phyloP scores from a whole-genome alignment of 2,888 invertebrate genomes.

The Lepas anatifera region DNA sequence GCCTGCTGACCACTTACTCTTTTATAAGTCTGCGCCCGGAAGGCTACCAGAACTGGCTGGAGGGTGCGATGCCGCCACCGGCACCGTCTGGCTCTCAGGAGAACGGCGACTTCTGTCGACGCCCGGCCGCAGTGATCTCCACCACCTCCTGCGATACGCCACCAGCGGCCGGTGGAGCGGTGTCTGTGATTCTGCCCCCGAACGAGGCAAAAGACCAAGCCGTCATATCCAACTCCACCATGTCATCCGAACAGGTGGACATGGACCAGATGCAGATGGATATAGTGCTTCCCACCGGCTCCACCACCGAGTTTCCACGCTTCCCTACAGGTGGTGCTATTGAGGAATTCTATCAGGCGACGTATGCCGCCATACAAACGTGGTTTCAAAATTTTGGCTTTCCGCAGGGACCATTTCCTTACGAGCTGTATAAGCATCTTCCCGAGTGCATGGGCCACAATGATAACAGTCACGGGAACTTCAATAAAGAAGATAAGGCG shows the following conservation, averaged over 20 bases:
- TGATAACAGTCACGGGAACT: neutral
- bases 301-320: neutral
- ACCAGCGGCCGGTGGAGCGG: neutral
- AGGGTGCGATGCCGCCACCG: neutral
- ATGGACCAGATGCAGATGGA: neutral
- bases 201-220: too few species aligned
- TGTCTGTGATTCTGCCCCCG: too few species aligned
- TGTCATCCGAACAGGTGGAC: neutral
- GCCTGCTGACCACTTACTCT: conserved; percentile 31
- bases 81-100: neutral
- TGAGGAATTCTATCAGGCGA: neutral
- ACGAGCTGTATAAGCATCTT: neutral
- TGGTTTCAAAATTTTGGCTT: neutral
- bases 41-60: conserved; percentile 1
- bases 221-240: neutral
- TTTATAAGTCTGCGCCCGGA: neutral
- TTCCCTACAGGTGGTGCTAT: neutral
- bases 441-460: neutral
- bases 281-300: neutral
- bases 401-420: neutral
- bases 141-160: neutral
- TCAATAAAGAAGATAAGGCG: neutral
- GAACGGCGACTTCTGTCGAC: neutral
- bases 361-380: neutral
- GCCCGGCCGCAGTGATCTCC: neutral